These are phyloP conservation scores for Cyprinodon brontotheroides DNA, from an alignment of 2,113 vertebrate species.

Conservation along the genomic window DNA sequence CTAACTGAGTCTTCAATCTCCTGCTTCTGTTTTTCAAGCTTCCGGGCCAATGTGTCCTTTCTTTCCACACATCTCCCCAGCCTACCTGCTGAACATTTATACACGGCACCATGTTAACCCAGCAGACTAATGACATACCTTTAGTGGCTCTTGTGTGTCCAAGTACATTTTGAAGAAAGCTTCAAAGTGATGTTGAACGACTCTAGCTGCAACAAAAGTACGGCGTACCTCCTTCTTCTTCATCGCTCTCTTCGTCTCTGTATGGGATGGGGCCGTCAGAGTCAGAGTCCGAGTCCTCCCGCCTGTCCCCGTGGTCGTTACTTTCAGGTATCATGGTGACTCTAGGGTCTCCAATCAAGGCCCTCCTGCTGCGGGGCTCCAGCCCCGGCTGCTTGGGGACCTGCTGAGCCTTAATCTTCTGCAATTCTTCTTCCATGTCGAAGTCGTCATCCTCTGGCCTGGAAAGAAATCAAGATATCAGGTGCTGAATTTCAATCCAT, in stretches of 20 bases:
- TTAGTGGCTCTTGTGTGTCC: too few relatives aligned
- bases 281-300: conserved; percentile 86
- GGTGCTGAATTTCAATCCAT: background rate
- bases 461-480: conserved; percentile 14
- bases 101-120: background rate
- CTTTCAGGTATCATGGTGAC: conserved; percentile 82
- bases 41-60: conserved; percentile 93
- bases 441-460: conserved; percentile 94
- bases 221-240: conserved; percentile 80
- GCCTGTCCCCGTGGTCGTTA: conserved; percentile 72
- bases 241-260: conserved; percentile 84
- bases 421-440: conserved; percentile 86
- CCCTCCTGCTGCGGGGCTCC: conserved; percentile 73
- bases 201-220: background rate
- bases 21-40: conserved; percentile 80
- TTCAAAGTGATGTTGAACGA: background rate
- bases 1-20: conserved; percentile 76
- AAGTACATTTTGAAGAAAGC: background rate
- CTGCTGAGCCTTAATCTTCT: conserved; percentile 65
- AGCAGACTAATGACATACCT: too few relatives aligned
- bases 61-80: conserved; percentile 91
- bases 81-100: conserved; percentile 72
- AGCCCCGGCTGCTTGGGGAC: conserved; percentile 26
- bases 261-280: conserved; percentile 91
- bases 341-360: conserved; percentile 79